phyloP scores from a whole-genome alignment of 2,113 vertebrate genomes.

The Melozone crissalis region DNA sequence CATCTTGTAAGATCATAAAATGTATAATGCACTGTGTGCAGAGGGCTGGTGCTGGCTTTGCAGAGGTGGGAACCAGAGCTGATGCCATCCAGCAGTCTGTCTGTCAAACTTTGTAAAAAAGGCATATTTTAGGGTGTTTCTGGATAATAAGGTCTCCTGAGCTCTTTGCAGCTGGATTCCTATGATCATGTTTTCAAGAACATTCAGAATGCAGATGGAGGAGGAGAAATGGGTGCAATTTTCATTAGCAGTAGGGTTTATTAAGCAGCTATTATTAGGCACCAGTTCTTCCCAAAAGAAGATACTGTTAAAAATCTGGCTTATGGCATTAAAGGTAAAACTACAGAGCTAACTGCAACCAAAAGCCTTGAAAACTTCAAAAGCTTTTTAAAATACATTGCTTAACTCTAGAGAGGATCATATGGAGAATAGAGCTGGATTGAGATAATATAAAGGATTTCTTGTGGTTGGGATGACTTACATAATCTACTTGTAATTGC shows the following conservation, averaged over 20 bases:
- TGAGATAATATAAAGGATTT: background rate
- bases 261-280: constrained; percentile 20
- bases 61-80: background rate
- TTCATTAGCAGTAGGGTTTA: background rate
- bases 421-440: background rate
- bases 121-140: background rate
- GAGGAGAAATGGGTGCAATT: background rate
- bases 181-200: background rate
- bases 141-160: background rate
- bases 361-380: background rate
- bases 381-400: background rate
- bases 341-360: background rate
- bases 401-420: background rate
- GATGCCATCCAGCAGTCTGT: background rate
- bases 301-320: background rate
- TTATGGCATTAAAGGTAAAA: background rate
- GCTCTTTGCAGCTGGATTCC: background rate
- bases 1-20: background rate
- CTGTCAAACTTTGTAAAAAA: background rate
- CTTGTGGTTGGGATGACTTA: background rate
- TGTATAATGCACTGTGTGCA: background rate
- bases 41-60: background rate
- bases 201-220: background rate
- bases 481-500: background rate
- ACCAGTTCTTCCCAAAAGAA: background rate